These are phyloP conservation scores for Corythoichthys haematopterus DNA, from an alignment of 2,113 vertebrate species.

Conservation along the genomic window DNA sequence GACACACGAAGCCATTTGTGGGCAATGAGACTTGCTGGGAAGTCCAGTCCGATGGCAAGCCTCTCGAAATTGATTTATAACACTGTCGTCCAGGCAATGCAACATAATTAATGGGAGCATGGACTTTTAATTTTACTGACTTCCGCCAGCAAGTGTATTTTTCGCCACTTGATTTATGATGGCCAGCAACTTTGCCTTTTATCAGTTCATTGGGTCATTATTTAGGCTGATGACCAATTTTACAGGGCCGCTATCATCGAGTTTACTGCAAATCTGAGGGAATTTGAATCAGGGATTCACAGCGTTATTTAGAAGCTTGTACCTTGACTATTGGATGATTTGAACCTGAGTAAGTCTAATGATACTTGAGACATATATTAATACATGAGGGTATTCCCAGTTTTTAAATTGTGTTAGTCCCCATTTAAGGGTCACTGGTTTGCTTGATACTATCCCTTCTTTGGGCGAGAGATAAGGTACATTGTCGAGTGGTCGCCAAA, in stretches of 20 bases:
- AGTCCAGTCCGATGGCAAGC: slow-evolving; percentile 87
- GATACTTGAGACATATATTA: no score
- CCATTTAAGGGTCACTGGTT: no score
- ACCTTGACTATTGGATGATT: slow-evolving; percentile 69
- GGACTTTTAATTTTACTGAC: slow-evolving; percentile 99
- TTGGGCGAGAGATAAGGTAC: no score
- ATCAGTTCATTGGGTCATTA: slow-evolving; percentile 99
- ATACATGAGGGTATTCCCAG: no score
- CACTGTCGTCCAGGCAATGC: slow-evolving; percentile 98
- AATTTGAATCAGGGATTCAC: slow-evolving; percentile 89
- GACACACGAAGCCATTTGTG: slow-evolving; percentile 98
- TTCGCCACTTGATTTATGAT: slow-evolving; percentile 96
- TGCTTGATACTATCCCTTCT: no score
- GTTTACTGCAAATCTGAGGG: slow-evolving; percentile 99
- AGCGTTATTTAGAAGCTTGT: slow-evolving; percentile 98
- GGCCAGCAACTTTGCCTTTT: slow-evolving; percentile 99
- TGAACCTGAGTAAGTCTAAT: not conserved
- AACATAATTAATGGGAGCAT: slow-evolving; percentile 99
- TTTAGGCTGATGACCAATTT: slow-evolving; percentile 99
- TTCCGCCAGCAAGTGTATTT: slow-evolving; percentile 99
- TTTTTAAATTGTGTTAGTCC: no score
- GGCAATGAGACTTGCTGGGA: slow-evolving; percentile 87
- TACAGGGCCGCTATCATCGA: slow-evolving; percentile 99
- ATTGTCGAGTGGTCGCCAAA: no score
- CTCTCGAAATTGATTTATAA: slow-evolving; percentile 99